These are phyloP conservation scores for Smittia aterrima DNA, from an alignment of 2,888 invertebrate genomes.

Conservation along the genomic window DNA sequence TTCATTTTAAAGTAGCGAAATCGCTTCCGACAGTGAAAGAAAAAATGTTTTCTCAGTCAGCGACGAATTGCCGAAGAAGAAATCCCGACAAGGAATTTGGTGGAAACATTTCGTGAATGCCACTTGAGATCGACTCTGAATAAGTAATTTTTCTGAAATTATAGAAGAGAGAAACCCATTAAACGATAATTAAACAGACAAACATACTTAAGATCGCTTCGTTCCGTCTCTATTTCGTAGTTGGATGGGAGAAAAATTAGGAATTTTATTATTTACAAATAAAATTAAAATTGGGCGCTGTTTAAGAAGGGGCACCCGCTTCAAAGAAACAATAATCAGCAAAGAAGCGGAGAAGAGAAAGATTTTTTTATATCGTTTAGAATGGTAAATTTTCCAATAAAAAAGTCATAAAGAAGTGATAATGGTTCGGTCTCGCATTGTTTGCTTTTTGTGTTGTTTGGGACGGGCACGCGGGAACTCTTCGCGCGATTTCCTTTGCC, in stretches of 20 bases:
- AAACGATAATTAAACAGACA: slow-evolving; percentile 39
- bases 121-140: slow-evolving; percentile 16
- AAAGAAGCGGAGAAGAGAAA: not conserved
- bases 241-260: slow-evolving; percentile 13
- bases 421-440: slow-evolving; percentile 32
- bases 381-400: slow-evolving; percentile 23
- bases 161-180: slow-evolving; percentile 32
- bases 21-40: not conserved
- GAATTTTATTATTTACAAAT: slow-evolving; percentile 38
- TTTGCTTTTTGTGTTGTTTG: slow-evolving; percentile 19
- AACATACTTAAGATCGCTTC: slow-evolving; percentile 40
- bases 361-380: slow-evolving; percentile 21
- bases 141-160: slow-evolving; percentile 1
- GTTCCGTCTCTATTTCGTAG: not conserved
- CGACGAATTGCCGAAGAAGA: not conserved
- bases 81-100: not conserved
- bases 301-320: not conserved
- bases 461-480: not conserved
- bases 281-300: slow-evolving; percentile 30
- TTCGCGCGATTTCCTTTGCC: not conserved
- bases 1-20: not conserved
- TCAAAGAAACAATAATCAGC: not conserved
- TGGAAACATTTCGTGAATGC: not conserved
- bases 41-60: not conserved
- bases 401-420: slow-evolving; percentile 37